Percentiles rank a stretch among this genome's conserved stretches.
Conservation (phyloP, 2,113 vertebrate genomes). For the Aspiorhynchus laticeps region DNA sequence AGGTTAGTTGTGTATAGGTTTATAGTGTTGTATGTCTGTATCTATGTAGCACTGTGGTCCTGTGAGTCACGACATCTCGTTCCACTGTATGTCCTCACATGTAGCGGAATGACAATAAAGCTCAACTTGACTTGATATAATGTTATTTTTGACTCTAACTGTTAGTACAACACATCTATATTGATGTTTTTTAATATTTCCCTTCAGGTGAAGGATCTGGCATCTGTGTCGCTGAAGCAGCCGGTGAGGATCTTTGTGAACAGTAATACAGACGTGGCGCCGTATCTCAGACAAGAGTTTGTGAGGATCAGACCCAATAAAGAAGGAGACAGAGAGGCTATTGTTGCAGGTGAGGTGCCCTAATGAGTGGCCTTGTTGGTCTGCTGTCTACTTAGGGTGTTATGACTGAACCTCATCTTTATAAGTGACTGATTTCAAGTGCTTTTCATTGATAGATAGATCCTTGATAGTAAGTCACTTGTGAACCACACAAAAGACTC, state of each 20-base stretch:
- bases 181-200: neutral
- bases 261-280: constrained; percentile 97
- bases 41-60: no score
- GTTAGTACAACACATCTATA: neutral
- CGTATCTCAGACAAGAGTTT: constrained; percentile 94
- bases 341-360: constrained; percentile 82
- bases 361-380: neutral
- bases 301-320: constrained; percentile 87
- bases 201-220: constrained; percentile 92
- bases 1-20: no score
- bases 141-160: neutral
- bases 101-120: no score
- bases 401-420: neutral
- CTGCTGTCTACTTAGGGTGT: neutral
- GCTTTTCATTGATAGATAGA: neutral
- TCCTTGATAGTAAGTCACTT: no score
- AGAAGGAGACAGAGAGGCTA: constrained; percentile 93
- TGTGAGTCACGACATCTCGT: no score
- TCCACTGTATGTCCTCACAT: no score
- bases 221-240: constrained; percentile 91
- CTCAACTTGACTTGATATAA: no score
- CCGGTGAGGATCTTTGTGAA: constrained; percentile 94
- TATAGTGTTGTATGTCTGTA: no score
- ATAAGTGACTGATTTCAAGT: neutral
- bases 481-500: neutral